phyloP scores from a whole-genome alignment of 2,113 vertebrate species.

The Pseudorectes ferrugineus region DNA sequence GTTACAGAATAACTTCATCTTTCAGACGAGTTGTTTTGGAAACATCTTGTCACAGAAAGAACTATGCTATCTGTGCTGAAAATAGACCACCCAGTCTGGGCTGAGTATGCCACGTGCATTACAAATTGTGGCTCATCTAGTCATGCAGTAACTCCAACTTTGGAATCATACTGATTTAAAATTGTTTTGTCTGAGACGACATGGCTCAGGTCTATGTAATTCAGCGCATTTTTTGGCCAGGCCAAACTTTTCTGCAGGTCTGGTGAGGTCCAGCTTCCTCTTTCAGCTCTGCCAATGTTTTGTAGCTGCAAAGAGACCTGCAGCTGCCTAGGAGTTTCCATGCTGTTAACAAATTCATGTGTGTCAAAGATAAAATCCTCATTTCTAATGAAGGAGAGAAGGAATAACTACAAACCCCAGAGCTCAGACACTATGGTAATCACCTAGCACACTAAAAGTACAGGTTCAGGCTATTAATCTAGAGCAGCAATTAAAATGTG shows the following conservation, averaged over 20 bases:
- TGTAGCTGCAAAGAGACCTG: not conserved
- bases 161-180: not conserved
- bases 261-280: not conserved
- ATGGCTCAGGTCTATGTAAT: rapidly evolving
- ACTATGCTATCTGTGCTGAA: not conserved
- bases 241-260: not conserved
- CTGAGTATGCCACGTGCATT: rapidly evolving
- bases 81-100: not conserved
- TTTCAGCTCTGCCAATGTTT: not conserved
- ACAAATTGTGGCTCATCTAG: not conserved
- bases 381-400: not conserved
- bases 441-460: not conserved
- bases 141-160: not conserved
- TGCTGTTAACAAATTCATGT: not conserved
- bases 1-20: not conserved
- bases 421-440: not conserved
- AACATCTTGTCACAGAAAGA: not conserved
- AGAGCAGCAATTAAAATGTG: not conserved
- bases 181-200: not conserved
- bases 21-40: not conserved
- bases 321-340: not conserved
- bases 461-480: not conserved
- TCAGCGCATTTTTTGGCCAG: not conserved
- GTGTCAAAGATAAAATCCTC: not conserved
- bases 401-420: not conserved